Conservation (phyloP, 2,113 vertebrate genomes). For the Otis tarda region DNA sequence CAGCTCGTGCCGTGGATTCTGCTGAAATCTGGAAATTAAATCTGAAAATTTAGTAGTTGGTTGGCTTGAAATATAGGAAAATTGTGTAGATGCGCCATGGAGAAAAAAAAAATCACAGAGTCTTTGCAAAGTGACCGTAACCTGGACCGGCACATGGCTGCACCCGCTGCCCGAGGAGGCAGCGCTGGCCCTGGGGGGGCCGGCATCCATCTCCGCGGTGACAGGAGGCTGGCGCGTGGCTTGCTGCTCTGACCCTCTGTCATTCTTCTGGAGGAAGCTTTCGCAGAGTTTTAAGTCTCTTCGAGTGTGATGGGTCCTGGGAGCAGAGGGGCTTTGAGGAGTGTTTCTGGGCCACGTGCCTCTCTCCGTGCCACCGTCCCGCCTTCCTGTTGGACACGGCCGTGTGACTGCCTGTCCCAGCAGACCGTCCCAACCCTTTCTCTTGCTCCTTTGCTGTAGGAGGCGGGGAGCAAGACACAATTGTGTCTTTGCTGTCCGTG, state of each 20-base stretch:
- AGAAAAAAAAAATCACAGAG: background rate
- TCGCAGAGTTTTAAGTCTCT: background rate
- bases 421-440: background rate
- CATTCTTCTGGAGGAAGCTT: background rate
- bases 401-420: background rate
- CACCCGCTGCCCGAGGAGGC: accelerated
- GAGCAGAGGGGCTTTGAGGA: background rate
- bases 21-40: background rate
- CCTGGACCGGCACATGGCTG: accelerated
- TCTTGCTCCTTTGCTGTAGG: background rate
- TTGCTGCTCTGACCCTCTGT: background rate
- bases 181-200: background rate
- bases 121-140: background rate
- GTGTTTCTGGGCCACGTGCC: accelerated
- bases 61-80: background rate
- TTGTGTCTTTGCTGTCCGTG: background rate
- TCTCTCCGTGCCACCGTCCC: accelerated
- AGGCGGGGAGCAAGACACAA: background rate
- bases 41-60: background rate
- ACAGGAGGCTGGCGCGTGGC: background rate
- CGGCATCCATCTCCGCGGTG: accelerated
- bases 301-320: background rate
- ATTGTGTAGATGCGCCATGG: background rate
- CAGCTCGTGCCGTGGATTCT: background rate
- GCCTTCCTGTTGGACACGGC: background rate